Conservation (phyloP, 35 echinoderm and acorn worm genomes). For the Ptychodera flava region DNA sequence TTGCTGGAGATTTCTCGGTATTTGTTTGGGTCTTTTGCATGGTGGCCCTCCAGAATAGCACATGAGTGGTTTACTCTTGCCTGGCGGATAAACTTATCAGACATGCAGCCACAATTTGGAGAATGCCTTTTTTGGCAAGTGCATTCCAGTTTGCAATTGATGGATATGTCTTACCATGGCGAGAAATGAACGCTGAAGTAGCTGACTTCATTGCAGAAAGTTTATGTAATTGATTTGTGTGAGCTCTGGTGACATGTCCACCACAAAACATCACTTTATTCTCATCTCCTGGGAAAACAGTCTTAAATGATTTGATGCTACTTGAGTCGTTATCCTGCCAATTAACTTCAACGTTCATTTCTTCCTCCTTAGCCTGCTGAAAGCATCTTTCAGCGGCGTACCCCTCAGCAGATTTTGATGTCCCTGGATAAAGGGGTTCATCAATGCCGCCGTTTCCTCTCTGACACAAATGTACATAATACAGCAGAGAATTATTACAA, state of each 20-base stretch:
- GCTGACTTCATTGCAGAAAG: background rate
- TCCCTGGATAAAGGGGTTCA: background rate
- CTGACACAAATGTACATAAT: background rate
- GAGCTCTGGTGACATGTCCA: background rate
- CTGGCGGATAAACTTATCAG: background rate
- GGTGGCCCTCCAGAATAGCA: background rate
- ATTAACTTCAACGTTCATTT: background rate
- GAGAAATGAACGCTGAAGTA: background rate
- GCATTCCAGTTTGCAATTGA: background rate
- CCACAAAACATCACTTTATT: background rate
- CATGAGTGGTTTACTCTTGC: background rate
- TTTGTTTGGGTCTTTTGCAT: background rate
- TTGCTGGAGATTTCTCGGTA: background rate
- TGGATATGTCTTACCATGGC: background rate
- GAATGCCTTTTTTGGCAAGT: background rate
- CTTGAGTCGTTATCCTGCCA: background rate
- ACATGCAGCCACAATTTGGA: background rate
- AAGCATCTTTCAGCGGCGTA: background rate
- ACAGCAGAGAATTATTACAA: background rate
- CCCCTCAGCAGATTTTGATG: background rate
- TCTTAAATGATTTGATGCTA: background rate
- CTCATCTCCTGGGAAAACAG: background rate
- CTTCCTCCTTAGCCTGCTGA: background rate
- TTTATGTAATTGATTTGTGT: background rate
- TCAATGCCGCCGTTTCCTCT: background rate